Conservation (phyloP, 2,888 invertebrate species). For the Nesidiocoris tenuis region DNA sequence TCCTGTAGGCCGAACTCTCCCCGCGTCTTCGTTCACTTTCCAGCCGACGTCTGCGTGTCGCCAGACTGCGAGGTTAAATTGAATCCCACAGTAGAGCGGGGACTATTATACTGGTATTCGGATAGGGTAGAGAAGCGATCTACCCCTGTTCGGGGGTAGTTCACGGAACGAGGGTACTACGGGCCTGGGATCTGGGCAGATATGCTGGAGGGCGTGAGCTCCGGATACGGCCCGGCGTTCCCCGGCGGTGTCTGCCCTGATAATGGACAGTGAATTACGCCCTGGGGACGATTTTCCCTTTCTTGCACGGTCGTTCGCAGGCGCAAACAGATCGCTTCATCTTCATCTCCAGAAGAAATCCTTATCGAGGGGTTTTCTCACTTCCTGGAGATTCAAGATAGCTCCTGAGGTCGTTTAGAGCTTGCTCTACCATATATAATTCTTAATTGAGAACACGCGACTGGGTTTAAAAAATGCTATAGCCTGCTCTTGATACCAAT, state of each 20-base stretch:
- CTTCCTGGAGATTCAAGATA: no score
- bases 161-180: constrained; percentile 1
- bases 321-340: constrained; percentile 33
- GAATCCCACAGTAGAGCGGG: constrained; percentile 11
- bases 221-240: constrained; percentile 4
- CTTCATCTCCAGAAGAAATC: constrained; percentile 28
- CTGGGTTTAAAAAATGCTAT: no score
- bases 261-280: constrained; percentile 40
- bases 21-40: constrained; percentile 3
- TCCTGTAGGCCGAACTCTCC: constrained; percentile 3
- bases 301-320: not conserved
- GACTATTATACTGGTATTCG: constrained; percentile 11
- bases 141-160: not conserved
- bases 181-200: constrained; percentile 3
- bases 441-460: no score
- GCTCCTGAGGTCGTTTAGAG: no score
- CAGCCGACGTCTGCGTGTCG: constrained; percentile 4
- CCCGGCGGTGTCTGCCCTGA: constrained; percentile 9
- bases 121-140: not conserved
- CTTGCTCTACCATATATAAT: no score
- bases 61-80: constrained; percentile 20
- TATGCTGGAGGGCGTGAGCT: constrained; percentile 5
- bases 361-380: not conserved
- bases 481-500: no score
- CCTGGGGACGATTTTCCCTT: constrained; percentile 7